Evolutionary conservation across 2,888 invertebrate genomes (phyloP).

Genomic region (Nasonia oneida): DNA sequence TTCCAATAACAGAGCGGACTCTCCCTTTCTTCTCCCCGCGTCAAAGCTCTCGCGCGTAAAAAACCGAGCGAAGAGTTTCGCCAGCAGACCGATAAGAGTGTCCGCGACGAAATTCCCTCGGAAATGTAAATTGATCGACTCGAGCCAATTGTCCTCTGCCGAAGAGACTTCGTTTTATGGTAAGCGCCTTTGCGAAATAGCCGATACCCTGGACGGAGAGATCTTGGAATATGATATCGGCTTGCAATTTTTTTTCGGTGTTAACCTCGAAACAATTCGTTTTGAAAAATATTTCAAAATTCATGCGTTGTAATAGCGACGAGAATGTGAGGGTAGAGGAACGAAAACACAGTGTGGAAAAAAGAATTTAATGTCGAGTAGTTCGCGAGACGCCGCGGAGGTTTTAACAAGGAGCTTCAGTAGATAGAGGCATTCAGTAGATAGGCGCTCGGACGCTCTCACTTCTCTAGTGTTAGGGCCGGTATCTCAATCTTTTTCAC

Average conservation of each 20-base stretch:
- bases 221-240: background rate
- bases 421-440: slow-evolving; percentile 25
- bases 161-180: slow-evolving; percentile 17
- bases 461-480: background rate
- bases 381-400: background rate
- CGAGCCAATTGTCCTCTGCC: background rate
- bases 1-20: slow-evolving; percentile 18
- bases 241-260: background rate
- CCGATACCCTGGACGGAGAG: background rate
- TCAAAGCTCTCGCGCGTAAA: background rate
- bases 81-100: background rate
- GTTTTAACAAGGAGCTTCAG: slow-evolving; percentile 14
- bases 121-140: slow-evolving; percentile 30
- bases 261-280: too few species aligned
- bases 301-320: background rate
- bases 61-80: background rate
- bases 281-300: background rate
- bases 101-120: slow-evolving; percentile 3
- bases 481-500: slow-evolving; percentile 45
- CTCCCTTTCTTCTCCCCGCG: background rate
- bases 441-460: background rate
- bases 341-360: background rate
- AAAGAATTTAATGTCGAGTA: background rate
- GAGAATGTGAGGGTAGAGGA: background rate
- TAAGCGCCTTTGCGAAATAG: slow-evolving; percentile 35